Percentiles rank a stretch among this genome's conserved stretches.
These are phyloP conservation scores for Nomada flava DNA, from an alignment of 2,888 invertebrate species.

Conservation along the genomic window DNA sequence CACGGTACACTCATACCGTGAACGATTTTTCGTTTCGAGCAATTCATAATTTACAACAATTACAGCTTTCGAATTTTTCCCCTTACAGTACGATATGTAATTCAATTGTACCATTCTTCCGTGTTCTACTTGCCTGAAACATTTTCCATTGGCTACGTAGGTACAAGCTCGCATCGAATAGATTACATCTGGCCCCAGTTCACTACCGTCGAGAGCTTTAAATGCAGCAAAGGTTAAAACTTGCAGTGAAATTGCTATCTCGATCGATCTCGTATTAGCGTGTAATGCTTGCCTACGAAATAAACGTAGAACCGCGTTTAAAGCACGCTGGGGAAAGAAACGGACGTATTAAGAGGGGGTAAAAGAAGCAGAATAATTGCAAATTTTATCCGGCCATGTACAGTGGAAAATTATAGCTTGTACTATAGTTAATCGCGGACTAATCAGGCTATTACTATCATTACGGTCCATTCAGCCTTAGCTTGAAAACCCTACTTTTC, in stretches of 20 bases:
- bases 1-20: not conserved
- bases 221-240: conserved; percentile 5
- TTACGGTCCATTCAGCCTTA: not conserved
- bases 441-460: conserved; percentile 22
- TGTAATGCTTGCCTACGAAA: conserved; percentile 11
- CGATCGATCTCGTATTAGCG: conserved; percentile 8
- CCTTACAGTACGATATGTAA: not conserved
- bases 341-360: not conserved
- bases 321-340: conserved; percentile 5
- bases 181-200: conserved; percentile 6
- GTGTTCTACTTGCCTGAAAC: not conserved
- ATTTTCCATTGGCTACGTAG: not conserved
- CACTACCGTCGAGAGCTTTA: conserved; percentile 7
- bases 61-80: not conserved
- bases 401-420: conserved; percentile 24
- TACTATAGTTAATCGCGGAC: not conserved
- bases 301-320: not conserved
- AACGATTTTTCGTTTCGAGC: not conserved
- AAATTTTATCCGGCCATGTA: conserved; percentile 4
- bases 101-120: conserved; percentile 15
- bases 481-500: not conserved
- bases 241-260: conserved; percentile 23
- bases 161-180: not conserved
- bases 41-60: conserved; percentile 12
- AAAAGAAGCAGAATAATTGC: conserved; percentile 20